Conservation (phyloP, 2,797 vertebrate genomes). For the Phoebastria nigripes region DNA sequence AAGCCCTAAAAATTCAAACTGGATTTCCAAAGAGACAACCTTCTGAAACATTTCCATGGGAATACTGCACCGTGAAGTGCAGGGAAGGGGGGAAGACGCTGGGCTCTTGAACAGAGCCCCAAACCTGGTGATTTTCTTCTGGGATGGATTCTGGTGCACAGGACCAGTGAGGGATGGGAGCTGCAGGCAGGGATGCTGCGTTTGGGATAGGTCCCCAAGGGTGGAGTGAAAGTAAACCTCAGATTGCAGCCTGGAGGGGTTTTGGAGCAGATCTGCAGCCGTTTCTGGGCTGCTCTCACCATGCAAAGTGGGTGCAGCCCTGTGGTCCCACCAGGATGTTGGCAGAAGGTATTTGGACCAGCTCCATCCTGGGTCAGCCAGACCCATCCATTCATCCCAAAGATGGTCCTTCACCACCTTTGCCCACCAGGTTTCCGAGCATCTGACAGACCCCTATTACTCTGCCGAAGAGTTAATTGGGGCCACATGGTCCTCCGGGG, state of each 20-base stretch:
- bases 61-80: accelerated
- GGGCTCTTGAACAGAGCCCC: neutral
- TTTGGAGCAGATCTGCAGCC: neutral
- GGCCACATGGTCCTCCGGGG: slow-evolving; percentile 31
- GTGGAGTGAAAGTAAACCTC: accelerated
- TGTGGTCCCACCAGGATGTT: neutral
- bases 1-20: neutral
- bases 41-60: neutral
- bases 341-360: neutral
- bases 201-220: neutral
- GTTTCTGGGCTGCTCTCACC: neutral
- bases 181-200: neutral
- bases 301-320: neutral
- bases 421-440: neutral
- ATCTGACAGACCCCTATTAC: neutral
- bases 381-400: neutral
- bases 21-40: neutral
- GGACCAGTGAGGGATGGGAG: neutral
- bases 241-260: neutral
- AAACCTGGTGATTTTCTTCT: accelerated
- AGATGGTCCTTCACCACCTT: neutral
- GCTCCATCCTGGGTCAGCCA: neutral
- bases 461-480: slow-evolving; percentile 47
- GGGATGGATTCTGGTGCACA: neutral
- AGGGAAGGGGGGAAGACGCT: neutral